phyloP scores from a whole-genome alignment of 2,797 vertebrate species.

The Peromyscus eremicus region DNA sequence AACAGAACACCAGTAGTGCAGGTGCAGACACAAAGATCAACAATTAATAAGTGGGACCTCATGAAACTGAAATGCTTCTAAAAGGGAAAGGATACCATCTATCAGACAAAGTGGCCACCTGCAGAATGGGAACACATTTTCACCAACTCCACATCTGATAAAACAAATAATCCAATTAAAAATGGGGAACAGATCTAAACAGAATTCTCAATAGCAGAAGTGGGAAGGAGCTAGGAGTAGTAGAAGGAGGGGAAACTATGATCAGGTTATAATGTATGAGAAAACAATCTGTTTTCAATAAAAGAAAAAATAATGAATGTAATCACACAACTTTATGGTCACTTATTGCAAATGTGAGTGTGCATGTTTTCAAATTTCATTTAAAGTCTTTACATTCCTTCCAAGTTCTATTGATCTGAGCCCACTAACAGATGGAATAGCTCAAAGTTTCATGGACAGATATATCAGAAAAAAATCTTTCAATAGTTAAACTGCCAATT shows the following conservation, averaged over 20 bases:
- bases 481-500: conserved; percentile 15
- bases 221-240: not conserved
- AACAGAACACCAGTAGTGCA: not conserved
- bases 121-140: no score
- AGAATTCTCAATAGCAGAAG: no score
- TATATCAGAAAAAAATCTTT: conserved; percentile 20
- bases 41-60: no score
- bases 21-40: not conserved
- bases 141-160: no score
- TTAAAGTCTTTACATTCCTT: not conserved
- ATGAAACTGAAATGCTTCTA: no score
- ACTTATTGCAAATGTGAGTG: not conserved
- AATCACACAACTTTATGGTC: not conserved
- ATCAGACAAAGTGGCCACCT: no score
- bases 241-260: not conserved
- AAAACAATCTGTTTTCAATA: not conserved
- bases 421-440: not conserved
- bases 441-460: not conserved
- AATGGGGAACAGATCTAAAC: no score
- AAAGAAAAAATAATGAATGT: not conserved
- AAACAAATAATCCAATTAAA: no score
- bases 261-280: not conserved
- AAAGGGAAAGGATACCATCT: no score
- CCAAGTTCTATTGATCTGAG: not conserved
- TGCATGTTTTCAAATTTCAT: not conserved